Evolutionary conservation across 2,888 invertebrate species (phyloP).

Genomic region (Panzeria rudis): DNA sequence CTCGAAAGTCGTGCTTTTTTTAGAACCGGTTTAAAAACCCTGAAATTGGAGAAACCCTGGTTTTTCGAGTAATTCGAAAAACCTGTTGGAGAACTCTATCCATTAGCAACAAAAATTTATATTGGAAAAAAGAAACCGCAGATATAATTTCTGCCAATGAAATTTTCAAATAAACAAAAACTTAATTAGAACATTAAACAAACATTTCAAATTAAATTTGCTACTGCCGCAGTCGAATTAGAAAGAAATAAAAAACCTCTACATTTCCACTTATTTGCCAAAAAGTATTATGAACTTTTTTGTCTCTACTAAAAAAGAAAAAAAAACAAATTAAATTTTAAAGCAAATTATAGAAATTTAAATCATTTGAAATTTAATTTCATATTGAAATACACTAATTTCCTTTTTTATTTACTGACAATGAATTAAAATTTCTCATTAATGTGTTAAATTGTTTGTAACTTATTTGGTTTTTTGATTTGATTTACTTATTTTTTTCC

Average conservation of each 20-base stretch:
- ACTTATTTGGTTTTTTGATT: constrained; percentile 29
- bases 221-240: constrained; percentile 32
- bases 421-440: constrained; percentile 57
- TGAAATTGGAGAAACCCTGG: no score
- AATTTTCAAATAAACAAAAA: constrained; percentile 31
- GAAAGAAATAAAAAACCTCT: not conserved
- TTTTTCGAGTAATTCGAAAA: no score
- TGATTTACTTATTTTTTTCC: not conserved
- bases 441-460: constrained; percentile 58
- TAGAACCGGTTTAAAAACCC: no score
- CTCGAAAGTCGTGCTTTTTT: no score
- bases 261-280: constrained; percentile 31
- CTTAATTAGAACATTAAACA: constrained; percentile 39
- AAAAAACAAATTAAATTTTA: not conserved
- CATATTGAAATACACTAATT: not conserved
- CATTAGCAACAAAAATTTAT: not conserved
- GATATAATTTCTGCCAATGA: constrained; percentile 19
- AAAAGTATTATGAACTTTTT: constrained; percentile 24
- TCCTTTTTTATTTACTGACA: constrained; percentile 18
- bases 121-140: not conserved
- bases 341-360: constrained; percentile 26
- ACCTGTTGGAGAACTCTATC: no score
- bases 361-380: constrained; percentile 7
- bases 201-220: constrained; percentile 28
- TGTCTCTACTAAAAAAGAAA: constrained; percentile 1